Evolutionary conservation across 2,113 vertebrate species (phyloP), one percentile per base, ranked within the genome.

Genomic region (Danionella cerebrum): DNA sequence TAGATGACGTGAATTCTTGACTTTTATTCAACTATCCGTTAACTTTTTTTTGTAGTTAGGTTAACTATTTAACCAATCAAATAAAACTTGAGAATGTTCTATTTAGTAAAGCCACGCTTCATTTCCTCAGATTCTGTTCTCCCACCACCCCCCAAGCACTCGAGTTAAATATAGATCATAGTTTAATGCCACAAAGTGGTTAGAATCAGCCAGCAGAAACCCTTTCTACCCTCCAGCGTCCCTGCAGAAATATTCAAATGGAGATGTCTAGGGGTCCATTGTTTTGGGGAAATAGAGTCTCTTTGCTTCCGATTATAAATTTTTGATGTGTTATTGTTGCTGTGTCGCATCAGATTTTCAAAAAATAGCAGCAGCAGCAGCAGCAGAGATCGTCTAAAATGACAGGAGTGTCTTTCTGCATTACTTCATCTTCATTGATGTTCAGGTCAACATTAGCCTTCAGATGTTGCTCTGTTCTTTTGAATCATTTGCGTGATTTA

Each of bases 171-270:
- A 59, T 71, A 58, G 44, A 71, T 50, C 0, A 18, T 18, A 21
- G 53, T 53, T 57, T 65, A 65, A 65, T 71, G 69, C 50, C 69
- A 59, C 53, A 31, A 58, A 71, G 33, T 65, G 69, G 60, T 54
- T 29, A 25, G 31, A 22, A 39, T 57, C 25, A 71, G 18, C 41
- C 50, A 64, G 41, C 62, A 48, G 47, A 50, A 33, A 33, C 29
- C 27, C 13, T 13, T 36, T 6, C 29, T 22, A 33, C 12, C 42
- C 42, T 22, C 29, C 29, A 47, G 59, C 18, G 29, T n/a, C 4
- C 19, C 44, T 48, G 18, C 27, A 22, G 19, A 33, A 18, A 44
- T 45, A 35, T 67, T 41, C 16, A 33, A 38, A 59, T 16, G 10
- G 1, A 27, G 39, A 29, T 47, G 24, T 19, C n/a, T n/a, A n/a